A percentile compares a stretch with the other conserved stretches of the same genome.
These are phyloP conservation scores for Phalloptychus januarius DNA, from an alignment of 2,797 vertebrate genomes.

Conservation along the genomic window DNA sequence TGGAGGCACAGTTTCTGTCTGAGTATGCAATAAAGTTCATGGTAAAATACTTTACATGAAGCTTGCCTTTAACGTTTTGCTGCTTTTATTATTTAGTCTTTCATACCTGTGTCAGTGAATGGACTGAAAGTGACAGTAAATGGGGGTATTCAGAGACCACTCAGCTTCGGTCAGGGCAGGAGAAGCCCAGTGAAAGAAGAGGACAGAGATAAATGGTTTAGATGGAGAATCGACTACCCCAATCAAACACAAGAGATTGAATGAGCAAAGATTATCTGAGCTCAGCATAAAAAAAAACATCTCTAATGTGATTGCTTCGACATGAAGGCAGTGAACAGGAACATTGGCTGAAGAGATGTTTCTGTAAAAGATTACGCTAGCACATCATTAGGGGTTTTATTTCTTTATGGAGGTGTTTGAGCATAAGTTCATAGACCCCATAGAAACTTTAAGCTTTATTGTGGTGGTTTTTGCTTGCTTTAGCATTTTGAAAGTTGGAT, in stretches of 20 bases:
- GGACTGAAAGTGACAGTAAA: slow-evolving; percentile 32
- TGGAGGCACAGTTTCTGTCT: neutral
- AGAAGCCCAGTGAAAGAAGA: slow-evolving; percentile 4
- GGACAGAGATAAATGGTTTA: slow-evolving; percentile 10
- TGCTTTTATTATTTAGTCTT: slow-evolving; percentile 17
- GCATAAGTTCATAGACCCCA: slow-evolving; percentile 5
- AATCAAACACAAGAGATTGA: slow-evolving; percentile 36
- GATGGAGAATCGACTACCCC: slow-evolving; percentile 33
- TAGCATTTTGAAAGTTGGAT: neutral
- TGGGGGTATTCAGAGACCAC: slow-evolving; percentile 7
- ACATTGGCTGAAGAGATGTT: slow-evolving; percentile 24
- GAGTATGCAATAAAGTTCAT: neutral
- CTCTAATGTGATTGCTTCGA: slow-evolving; percentile 36
- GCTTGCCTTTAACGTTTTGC: slow-evolving; percentile 17
- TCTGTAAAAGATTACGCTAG: slow-evolving; percentile 1
- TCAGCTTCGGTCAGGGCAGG: slow-evolving; percentile 11
- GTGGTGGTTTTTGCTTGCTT: slow-evolving; percentile 14
- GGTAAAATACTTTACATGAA: slow-evolving; percentile 28
- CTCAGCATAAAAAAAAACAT: slow-evolving; percentile 28
- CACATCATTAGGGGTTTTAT: neutral
- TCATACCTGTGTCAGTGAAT: slow-evolving; percentile 18
- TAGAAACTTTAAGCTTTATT: slow-evolving; percentile 20
- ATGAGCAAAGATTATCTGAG: slow-evolving; percentile 28
- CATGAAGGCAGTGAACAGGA: slow-evolving; percentile 15
- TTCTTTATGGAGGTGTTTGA: slow-evolving; percentile 17